Conservation (phyloP, 1,140 invertebrate species). For the Aporrectodea caliginosa region DNA sequence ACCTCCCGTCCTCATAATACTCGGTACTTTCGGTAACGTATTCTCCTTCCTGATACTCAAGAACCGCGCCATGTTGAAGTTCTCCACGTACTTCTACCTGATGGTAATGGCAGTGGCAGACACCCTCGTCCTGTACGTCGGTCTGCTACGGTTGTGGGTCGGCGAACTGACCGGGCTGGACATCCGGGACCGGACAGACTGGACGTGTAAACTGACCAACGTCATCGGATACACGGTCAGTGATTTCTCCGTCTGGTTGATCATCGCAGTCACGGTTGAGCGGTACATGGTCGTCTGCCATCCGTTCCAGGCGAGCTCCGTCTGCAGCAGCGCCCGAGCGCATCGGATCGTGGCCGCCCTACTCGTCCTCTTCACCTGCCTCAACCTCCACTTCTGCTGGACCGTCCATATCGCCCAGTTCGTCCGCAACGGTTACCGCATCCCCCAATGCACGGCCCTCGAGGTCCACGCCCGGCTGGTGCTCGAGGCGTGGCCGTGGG, state of each 20-base stretch:
- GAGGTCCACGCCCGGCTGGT: constrained; percentile 33
- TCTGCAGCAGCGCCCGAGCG: neutral
- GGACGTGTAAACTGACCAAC: constrained; percentile 20
- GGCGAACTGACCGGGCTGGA: constrained; percentile 13
- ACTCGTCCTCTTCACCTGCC: constrained; percentile 22
- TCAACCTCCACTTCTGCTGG: constrained; percentile 34
- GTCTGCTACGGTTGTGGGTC: constrained; percentile 44
- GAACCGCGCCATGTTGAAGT: constrained; percentile 38
- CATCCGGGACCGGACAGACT: constrained; percentile 5
- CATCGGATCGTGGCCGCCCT: neutral
- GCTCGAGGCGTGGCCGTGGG: constrained; percentile 45
- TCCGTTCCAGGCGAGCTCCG: constrained; percentile 67
- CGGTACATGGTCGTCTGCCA: constrained; percentile 91
- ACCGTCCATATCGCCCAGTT: constrained; percentile 29
- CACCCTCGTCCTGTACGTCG: constrained; percentile 44
- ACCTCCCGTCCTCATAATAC: constrained; percentile 43
- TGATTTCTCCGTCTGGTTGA: constrained; percentile 49
- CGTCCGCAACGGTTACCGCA: neutral
- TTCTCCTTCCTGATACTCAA: constrained; percentile 45
- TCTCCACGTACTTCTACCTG: constrained; percentile 47
- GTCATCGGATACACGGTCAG: constrained; percentile 31
- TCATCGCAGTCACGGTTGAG: constrained; percentile 89
- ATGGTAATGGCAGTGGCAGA: constrained; percentile 46
- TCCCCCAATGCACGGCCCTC: constrained; percentile 7
- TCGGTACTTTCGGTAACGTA: constrained; percentile 50